Evolutionary conservation across 2,888 invertebrate genomes (phyloP), one percentile per base, ranked within the genome.

Genomic region (Limnephilus lunatus): DNA sequence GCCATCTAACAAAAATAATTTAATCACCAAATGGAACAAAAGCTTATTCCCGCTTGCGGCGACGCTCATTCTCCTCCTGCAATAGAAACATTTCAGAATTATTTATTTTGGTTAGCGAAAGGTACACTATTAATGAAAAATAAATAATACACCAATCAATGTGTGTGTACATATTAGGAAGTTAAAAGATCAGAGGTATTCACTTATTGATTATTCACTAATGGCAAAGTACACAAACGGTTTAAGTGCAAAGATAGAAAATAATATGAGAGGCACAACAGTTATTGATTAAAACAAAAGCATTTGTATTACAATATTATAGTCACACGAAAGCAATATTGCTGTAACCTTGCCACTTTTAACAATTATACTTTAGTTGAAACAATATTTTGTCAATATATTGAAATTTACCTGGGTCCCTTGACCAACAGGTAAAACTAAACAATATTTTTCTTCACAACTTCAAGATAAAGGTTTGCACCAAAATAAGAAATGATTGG

Each of bases 21-120:
- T 92, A 44, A 68, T 92, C 44, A 90, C 81, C 25, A 90, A 90
- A 80, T 32, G 68, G 48, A 48, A 81, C 25, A 83, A n/a, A 53
- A 90, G 25, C 94, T 95, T 96, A 96, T 93, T 96, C 95, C 95
- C 96, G 96, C 94, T 96, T 96, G 94, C 96, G 96, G 94, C 96
- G 96, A 94, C 96, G 96, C 92, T 96, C 95, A 93, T 96, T 95
- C 94, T 96, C 96, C 94, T 96, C 96, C 96, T 96, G 95, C 89
- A 95, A 96, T 93, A 94, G 87, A 93, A 93, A 89, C 94, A 53
- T 92, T 93, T 90, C 31, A 90, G 31, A 39, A 81, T 68, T 68
- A 68, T 25, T 68, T 1, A 68, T 68, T n/a, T 68, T 68, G 68
- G 68, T 68, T 25, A 68, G 9, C 7, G 0, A 68, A 25, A 68